These are phyloP conservation scores for Priocnemis perturbator DNA, from an alignment of 2,888 invertebrate genomes.

Conservation along the genomic window DNA sequence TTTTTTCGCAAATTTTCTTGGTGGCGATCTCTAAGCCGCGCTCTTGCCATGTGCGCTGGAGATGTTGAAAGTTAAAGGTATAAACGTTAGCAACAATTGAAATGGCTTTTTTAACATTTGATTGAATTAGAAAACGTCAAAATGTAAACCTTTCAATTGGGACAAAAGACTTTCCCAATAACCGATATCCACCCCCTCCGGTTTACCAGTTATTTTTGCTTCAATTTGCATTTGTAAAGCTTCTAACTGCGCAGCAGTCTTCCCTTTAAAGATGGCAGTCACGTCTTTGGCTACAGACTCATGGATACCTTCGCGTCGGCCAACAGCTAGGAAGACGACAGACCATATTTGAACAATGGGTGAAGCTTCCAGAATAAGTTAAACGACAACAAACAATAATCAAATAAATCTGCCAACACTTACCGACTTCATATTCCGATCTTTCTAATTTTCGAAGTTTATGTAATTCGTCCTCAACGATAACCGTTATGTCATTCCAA, in stretches of 20 bases:
- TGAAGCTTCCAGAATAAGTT: no score
- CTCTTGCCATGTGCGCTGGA: constrained; percentile 93
- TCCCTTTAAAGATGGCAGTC: constrained; percentile 92
- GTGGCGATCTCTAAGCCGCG: constrained; percentile 93
- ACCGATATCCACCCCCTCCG: constrained; percentile 95
- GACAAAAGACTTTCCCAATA: constrained; percentile 98
- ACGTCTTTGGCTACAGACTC: constrained; percentile 94
- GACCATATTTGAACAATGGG: no score
- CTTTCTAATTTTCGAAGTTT: constrained; percentile 87
- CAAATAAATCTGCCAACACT: constrained; percentile 22
- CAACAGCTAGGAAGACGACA: constrained; percentile 72
- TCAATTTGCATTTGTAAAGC: constrained; percentile 91
- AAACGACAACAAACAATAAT: neutral
- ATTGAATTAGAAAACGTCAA: constrained; percentile 2
- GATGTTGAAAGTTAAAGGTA: constrained; percentile 22
- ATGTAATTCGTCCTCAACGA: constrained; percentile 93
- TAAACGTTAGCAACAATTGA: constrained; percentile 3
- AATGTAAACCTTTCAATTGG: constrained; percentile 85
- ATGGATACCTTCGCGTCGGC: constrained; percentile 88
- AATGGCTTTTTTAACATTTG: neutral
- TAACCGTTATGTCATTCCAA: constrained; percentile 97
- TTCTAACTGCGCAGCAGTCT: constrained; percentile 90
- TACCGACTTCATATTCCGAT: constrained; percentile 79
- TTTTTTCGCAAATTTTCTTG: constrained; percentile 92
- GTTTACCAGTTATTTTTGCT: constrained; percentile 87